A percentile compares a stretch with the other conserved stretches of the same genome.
Conservation (phyloP, 1,140 invertebrate genomes). For the Diorhabda sublineata region DNA sequence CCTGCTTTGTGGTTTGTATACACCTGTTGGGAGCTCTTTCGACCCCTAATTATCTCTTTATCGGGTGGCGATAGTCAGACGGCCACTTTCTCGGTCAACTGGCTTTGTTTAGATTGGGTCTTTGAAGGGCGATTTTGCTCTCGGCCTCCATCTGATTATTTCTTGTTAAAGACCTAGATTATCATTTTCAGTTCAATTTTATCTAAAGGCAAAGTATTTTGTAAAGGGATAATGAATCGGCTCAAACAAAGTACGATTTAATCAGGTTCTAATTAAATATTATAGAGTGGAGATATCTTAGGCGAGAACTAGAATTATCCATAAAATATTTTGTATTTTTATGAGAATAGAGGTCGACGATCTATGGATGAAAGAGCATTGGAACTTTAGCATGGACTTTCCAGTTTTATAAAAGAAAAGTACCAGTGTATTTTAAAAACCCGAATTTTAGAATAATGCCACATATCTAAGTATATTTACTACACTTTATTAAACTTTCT, state of each 20-base stretch:
- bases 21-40: constrained; percentile 1
- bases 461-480: too few species aligned
- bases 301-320: too few species aligned
- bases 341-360: too few species aligned
- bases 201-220: neutral
- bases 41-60: constrained; percentile 1
- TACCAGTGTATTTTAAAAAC: too few species aligned
- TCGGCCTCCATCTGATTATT: constrained; percentile 2
- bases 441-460: too few species aligned
- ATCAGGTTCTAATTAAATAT: neutral
- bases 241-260: neutral
- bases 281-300: too few species aligned
- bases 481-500: too few species aligned
- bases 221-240: neutral
- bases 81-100: constrained; percentile 1
- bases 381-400: too few species aligned
- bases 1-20: neutral
- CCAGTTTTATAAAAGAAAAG: too few species aligned
- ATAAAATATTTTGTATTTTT: too few species aligned
- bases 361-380: too few species aligned
- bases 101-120: constrained; percentile 1
- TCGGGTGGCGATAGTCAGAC: neutral
- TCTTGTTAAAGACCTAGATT: neutral
- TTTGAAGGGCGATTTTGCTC: neutral
- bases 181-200: constrained; percentile 1